These are phyloP conservation scores for Drosophila diplacantha DNA, from an alignment of 2,888 invertebrate genomes.

Conservation along the genomic window DNA sequence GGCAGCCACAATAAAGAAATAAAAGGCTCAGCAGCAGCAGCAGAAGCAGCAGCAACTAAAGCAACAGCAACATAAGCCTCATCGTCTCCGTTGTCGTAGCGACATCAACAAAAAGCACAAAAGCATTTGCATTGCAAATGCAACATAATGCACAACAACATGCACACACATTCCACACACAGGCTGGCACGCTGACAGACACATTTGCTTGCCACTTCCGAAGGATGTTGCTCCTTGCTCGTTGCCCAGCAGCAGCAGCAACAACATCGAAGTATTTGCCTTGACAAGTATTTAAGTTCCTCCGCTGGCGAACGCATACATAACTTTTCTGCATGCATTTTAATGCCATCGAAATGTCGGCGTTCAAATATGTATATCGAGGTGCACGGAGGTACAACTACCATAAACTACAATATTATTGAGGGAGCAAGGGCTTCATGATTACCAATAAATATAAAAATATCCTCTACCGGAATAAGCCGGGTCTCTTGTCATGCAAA, in stretches of 20 bases:
- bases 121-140: constrained; percentile 65
- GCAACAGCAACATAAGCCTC: constrained; percentile 53
- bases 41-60: constrained; percentile 3
- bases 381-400: constrained; percentile 8
- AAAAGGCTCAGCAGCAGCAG: constrained; percentile 54
- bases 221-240: constrained; percentile 49
- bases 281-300: constrained; percentile 63
- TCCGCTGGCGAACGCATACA: constrained; percentile 31
- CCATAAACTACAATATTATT: constrained; percentile 12
- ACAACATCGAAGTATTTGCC: constrained; percentile 54
- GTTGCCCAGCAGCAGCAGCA: constrained; percentile 36
- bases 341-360: constrained; percentile 37
- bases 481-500: constrained; percentile 8
- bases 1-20: constrained; percentile 65
- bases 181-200: constrained; percentile 31
- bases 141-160: constrained; percentile 62
- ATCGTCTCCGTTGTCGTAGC: constrained; percentile 41
- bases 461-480: not conserved
- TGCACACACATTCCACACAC: constrained; percentile 23
- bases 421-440: not conserved
- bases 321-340: constrained; percentile 38
- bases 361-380: constrained; percentile 14
- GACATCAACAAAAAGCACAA: constrained; percentile 66
- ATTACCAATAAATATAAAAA: constrained; percentile 13
- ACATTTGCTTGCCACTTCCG: constrained; percentile 61